A percentile compares a stretch with the other conserved stretches of the same genome.
These are phyloP conservation scores for Melanophora roralis DNA, from an alignment of 2,888 invertebrate species.

Conservation along the genomic window DNA sequence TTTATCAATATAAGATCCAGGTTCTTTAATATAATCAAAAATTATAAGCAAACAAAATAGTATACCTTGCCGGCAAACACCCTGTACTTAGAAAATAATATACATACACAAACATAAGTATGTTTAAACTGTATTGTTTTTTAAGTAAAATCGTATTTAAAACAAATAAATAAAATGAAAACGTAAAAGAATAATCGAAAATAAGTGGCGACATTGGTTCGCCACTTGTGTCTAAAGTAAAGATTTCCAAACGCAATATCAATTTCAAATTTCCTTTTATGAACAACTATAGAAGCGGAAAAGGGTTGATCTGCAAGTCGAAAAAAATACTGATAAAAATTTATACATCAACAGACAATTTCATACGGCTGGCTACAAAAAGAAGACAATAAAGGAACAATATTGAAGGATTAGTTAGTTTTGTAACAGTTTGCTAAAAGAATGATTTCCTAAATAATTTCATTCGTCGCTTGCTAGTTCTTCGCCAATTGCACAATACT, in stretches of 20 bases:
- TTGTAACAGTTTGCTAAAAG: background rate
- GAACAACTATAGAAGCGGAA: constrained; percentile 25
- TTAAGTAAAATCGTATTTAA: too few relatives aligned
- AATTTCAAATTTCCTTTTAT: constrained; percentile 52
- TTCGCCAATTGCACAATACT: too few relatives aligned
- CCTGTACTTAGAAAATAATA: too few relatives aligned
- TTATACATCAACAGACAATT: constrained; percentile 6
- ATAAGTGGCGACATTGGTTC: constrained; percentile 66
- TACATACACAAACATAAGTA: too few relatives aligned
- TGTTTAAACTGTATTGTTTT: background rate
- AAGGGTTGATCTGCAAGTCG: constrained; percentile 44
- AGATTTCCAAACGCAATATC: constrained; percentile 67
- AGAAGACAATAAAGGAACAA: background rate
- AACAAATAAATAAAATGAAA: background rate
- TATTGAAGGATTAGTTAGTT: constrained; percentile 6
- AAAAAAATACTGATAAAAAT: constrained; percentile 1
- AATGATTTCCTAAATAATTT: constrained; percentile 5
- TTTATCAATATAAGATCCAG: too few relatives aligned
- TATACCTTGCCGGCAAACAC: too few relatives aligned
- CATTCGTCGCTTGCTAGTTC: too few relatives aligned
- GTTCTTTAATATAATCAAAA: too few relatives aligned
- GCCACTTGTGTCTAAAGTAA: constrained; percentile 55
- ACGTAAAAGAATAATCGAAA: constrained; percentile 64
- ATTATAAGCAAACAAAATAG: too few relatives aligned
- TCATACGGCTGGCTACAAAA: background rate